Evolutionary conservation across 2,888 invertebrate species (phyloP).

Genomic region (Synanthedon tipuliformis): DNA sequence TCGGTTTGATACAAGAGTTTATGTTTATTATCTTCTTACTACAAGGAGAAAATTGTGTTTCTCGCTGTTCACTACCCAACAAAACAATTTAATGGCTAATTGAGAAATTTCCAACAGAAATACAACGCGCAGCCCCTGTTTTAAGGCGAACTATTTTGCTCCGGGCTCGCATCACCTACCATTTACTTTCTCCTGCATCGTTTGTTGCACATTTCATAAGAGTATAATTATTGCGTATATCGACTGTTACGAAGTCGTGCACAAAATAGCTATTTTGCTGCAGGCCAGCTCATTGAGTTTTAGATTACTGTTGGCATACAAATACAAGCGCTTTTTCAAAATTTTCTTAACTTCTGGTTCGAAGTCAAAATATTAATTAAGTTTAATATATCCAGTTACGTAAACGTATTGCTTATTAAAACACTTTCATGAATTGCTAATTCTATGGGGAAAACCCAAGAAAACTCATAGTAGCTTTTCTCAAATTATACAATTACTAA

Average conservation of each 20-base stretch:
- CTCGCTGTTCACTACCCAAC: not conserved
- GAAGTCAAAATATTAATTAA: too few species aligned
- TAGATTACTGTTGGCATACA: not conserved
- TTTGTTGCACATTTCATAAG: constrained; percentile 26
- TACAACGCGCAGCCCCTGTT: constrained; percentile 1
- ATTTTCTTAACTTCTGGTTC: not conserved
- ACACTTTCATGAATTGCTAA: too few species aligned
- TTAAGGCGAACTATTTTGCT: constrained; percentile 6
- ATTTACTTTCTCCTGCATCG: constrained; percentile 24
- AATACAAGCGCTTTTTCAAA: not conserved
- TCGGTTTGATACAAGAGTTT: too few species aligned
- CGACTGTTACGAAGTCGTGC: constrained; percentile 18
- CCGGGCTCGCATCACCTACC: constrained; percentile 13
- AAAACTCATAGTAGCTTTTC: too few species aligned
- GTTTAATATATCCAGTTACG: too few species aligned
- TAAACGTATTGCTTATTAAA: too few species aligned
- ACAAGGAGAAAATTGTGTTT: not conserved
- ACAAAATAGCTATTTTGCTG: constrained; percentile 21
- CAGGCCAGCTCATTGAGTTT: constrained; percentile 14
- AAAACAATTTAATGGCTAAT: not conserved
- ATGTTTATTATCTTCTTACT: not conserved
- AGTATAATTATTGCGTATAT: constrained; percentile 31
- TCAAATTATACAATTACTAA: too few species aligned
- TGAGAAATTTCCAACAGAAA: not conserved
- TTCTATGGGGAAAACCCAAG: too few species aligned